Evolutionary conservation across 2,113 vertebrate genomes (phyloP).

Genomic region (Athene cunicularia): DNA sequence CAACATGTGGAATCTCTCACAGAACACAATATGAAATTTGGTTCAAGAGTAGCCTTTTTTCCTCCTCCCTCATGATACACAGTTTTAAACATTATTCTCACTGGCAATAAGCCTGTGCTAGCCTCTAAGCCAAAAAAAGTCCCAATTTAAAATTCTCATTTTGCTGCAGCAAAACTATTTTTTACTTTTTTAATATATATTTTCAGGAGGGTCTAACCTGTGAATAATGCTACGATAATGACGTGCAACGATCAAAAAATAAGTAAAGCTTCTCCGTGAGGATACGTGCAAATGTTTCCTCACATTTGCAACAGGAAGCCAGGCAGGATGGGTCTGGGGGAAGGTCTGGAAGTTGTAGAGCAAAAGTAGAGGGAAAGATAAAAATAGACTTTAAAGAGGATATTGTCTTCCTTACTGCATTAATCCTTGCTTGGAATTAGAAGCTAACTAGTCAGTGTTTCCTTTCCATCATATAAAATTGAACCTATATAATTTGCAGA

Average conservation of each 20-base stretch:
- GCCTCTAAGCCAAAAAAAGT: neutral
- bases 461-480: neutral
- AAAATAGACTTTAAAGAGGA: conserved; percentile 66
- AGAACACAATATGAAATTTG: conserved; percentile 51
- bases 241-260: neutral
- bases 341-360: conserved; percentile 58
- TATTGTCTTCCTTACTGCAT: conserved; percentile 53
- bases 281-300: conserved; percentile 18
- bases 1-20: conserved; percentile 69
- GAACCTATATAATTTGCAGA: conserved; percentile 30
- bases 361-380: conserved; percentile 45
- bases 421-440: conserved; percentile 39
- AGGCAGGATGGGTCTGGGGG: conserved; percentile 44
- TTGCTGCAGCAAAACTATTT: neutral
- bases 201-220: neutral
- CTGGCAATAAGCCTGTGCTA: neutral
- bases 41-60: conserved; percentile 6
- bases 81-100: conserved; percentile 17
- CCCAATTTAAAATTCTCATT: neutral
- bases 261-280: neutral
- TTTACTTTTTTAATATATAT: neutral
- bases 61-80: neutral
- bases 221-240: neutral
- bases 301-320: conserved; percentile 39
- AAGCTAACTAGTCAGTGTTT: conserved; percentile 23